A percentile compares a stretch with the other conserved stretches of the same genome.
phyloP scores from a whole-genome alignment of 1,140 invertebrate genomes.

The Neodiprion fabricii region DNA sequence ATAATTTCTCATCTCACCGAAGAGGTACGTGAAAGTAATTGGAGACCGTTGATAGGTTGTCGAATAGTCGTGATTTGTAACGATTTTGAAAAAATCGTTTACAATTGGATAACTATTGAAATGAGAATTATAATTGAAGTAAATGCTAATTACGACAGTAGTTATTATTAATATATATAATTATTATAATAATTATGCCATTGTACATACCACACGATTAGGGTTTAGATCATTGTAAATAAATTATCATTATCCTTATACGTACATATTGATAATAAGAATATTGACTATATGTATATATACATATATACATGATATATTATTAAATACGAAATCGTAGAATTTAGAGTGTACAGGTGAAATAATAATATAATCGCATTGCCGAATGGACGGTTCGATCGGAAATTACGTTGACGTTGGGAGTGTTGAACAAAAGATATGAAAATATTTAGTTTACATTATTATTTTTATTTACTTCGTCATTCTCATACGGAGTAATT shows the following conservation, averaged over 20 bases:
- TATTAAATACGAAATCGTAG: background rate
- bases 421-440: too few species aligned
- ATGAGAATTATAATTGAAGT: background rate
- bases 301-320: background rate
- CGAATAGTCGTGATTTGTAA: too few species aligned
- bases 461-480: too few species aligned
- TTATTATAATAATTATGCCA: background rate
- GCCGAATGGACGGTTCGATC: background rate
- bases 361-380: background rate
- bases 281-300: background rate
- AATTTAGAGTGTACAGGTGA: background rate
- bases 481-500: too few species aligned
- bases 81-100: too few species aligned
- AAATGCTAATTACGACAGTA: background rate
- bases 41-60: too few species aligned
- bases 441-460: too few species aligned
- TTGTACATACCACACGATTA: background rate
- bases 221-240: constrained; percentile 1
- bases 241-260: background rate
- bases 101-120: too few species aligned
- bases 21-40: too few species aligned
- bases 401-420: too few species aligned
- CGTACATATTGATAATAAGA: background rate
- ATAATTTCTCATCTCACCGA: too few species aligned
- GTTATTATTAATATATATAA: background rate